Evolutionary conservation across 2,888 invertebrate species (phyloP), one percentile per base, ranked within the genome.

Genomic region (Agrochola circellaris): DNA sequence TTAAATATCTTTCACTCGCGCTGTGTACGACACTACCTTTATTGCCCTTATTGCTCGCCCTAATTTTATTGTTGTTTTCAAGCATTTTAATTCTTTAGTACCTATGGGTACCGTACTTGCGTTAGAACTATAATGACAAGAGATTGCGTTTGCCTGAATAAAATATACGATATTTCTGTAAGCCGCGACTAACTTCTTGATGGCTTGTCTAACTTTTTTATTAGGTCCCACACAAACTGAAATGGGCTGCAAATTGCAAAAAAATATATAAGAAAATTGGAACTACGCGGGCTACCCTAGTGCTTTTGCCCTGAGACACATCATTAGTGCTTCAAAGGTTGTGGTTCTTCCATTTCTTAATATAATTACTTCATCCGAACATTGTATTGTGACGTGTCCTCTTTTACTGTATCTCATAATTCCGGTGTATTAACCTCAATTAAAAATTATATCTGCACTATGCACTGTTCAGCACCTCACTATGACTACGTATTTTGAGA

Each of bases 381-480:
- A 34, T 34, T 23, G 30, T 45, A 34, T 1, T 38, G 11, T 38
- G 9, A 15, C 70, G n/a, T 34, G 34, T 20, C 15, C 17, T 15
- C 17, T 45, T 17, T 54, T 23, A 30, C 23, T 56, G 7, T 7
- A 6, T 34, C 20, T n/a, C 11, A 17, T 9, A 58, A 60, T 17
- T 48, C 26, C 60, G 13, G 17, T 17, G 30, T 30, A n/a, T 61
- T 51, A 26, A 30, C 15, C 48, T 38, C 13, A 75, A 74, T 48
- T 75, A 8, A 51, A 58, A 48, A 75, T 38, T 23, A 30, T 42
- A 42, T 51, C 9, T 61, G 48, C 13, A n/a, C n/a, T n/a, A n/a
- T 51, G 11, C 48, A 30, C 30, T 45, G n/a, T 64, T 61, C n/a
- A 45, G 77, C 75, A 64, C 77, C 75, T 77, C 77, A 62, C 64